These are phyloP conservation scores for Cassiopea andromeda DNA, from an alignment of 30 jellyfish, hydroid and myxozoan species.

Conservation along the genomic window DNA sequence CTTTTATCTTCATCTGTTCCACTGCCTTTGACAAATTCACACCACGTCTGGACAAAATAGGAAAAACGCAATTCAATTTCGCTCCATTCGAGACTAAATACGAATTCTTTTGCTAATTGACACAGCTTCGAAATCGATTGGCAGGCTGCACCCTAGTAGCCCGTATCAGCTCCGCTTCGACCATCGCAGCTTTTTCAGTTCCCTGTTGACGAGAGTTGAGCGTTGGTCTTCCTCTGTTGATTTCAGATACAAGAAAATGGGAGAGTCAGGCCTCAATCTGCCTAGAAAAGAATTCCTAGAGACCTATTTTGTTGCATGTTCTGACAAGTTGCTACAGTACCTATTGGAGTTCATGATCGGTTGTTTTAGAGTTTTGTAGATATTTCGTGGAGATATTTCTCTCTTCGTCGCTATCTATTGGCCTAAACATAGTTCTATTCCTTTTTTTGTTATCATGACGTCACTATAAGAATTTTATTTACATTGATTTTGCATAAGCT, in stretches of 20 bases:
- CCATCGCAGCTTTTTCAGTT: neutral
- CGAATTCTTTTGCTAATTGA: neutral
- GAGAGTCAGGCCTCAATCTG: neutral
- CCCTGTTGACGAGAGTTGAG: too few species aligned
- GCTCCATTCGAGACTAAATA: neutral
- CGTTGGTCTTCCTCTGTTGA: neutral
- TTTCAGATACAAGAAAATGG: neutral
- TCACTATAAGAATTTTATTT: too few species aligned
- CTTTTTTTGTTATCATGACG: too few species aligned
- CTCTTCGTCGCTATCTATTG: too few species aligned
- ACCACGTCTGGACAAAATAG: constrained; percentile 92
- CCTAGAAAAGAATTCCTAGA: neutral
- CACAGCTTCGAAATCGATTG: constrained; percentile 36
- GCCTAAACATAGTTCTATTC: too few species aligned
- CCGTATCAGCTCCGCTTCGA: constrained; percentile 46
- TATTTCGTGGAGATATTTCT: too few species aligned
- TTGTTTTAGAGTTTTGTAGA: too few species aligned
- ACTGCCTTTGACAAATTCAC: constrained; percentile 91
- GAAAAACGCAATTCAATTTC: constrained; percentile 25
- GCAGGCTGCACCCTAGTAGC: constrained; percentile 92
- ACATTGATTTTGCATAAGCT: neutral
- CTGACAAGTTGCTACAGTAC: too few species aligned
- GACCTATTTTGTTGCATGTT: neutral
- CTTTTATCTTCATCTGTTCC: constrained; percentile 88
- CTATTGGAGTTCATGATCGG: too few species aligned